A percentile compares a stretch with the other conserved stretches of the same genome.
These are phyloP conservation scores for Nasonia vitripennis DNA, from an alignment of 1,140 invertebrate species.

Conservation along the genomic window DNA sequence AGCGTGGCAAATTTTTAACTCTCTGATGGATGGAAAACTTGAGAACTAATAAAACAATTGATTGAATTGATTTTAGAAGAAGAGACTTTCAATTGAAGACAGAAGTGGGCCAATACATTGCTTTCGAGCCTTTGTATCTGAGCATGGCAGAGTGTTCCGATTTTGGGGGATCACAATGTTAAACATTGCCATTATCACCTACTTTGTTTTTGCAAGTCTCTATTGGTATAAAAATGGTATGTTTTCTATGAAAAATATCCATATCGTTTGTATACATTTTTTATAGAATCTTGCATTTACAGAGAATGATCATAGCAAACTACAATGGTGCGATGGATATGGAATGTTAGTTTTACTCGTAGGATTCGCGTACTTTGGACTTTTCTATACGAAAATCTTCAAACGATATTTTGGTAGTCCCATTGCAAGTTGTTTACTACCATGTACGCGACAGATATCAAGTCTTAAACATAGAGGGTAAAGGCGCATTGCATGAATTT, in stretches of 20 bases:
- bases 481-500: background rate
- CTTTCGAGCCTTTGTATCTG: background rate
- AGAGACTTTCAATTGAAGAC: background rate
- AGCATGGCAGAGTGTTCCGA: background rate
- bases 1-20: background rate
- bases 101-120: background rate
- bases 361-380: slow-evolving; percentile 77
- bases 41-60: slow-evolving; percentile 22
- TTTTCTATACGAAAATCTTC: slow-evolving; percentile 81
- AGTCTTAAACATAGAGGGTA: slow-evolving; percentile 52
- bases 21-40: background rate
- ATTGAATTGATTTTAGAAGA: slow-evolving; percentile 26
- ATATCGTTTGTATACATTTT: background rate
- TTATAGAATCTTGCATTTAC: slow-evolving; percentile 52
- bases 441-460: slow-evolving; percentile 14
- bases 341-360: slow-evolving; percentile 84
- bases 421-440: slow-evolving; percentile 58
- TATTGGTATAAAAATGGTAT: slow-evolving; percentile 32
- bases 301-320: slow-evolving; percentile 59
- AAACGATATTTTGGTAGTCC: slow-evolving; percentile 77
- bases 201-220: slow-evolving; percentile 42
- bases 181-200: slow-evolving; percentile 34
- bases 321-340: slow-evolving; percentile 81
- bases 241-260: background rate
- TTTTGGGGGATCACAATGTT: slow-evolving; percentile 2